Evolutionary conservation across 1,140 invertebrate species (phyloP).

Genomic region (Neodiprion fabricii): DNA sequence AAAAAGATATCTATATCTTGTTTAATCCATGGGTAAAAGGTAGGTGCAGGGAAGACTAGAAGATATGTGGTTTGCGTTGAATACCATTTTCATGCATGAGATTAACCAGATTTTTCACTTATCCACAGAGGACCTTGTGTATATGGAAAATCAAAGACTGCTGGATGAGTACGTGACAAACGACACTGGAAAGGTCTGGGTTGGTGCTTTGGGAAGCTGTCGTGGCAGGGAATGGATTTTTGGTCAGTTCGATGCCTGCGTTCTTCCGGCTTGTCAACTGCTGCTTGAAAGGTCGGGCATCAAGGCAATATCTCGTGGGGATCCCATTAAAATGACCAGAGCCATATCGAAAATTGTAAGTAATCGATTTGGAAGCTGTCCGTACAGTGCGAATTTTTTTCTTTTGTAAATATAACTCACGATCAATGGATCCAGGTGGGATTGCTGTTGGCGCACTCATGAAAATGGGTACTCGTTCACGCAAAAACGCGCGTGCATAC

Average conservation of each 20-base stretch:
- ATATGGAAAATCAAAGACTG: conserved; percentile 62
- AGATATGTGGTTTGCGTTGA: neutral
- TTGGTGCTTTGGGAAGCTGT: conserved; percentile 62
- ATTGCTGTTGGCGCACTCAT: neutral
- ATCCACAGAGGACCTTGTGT: conserved; percentile 63
- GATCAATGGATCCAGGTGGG: neutral
- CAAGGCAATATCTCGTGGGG: conserved; percentile 64
- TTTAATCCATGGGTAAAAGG: conserved; percentile 86
- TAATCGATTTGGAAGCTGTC: neutral
- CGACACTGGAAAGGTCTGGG: conserved; percentile 72
- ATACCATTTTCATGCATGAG: neutral
- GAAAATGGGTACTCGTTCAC: neutral
- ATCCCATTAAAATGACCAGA: conserved; percentile 74
- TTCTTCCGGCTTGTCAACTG: conserved; percentile 63
- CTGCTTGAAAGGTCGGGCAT: conserved; percentile 60
- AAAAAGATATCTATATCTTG: conserved; percentile 71
- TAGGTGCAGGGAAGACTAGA: conserved; percentile 48
- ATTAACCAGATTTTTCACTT: conserved; percentile 15
- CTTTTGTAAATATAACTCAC: conserved; percentile 11
- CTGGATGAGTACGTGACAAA: conserved; percentile 70
- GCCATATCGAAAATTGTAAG: conserved; percentile 75
- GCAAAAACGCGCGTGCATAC: neutral
- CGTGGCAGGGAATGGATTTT: conserved; percentile 69
- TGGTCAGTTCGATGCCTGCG: conserved; percentile 68
- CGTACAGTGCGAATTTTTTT: conserved; percentile 10